These are phyloP conservation scores for Clarias laeviceps DNA, from an alignment of 2,797 vertebrate genomes.

Conservation along the genomic window DNA sequence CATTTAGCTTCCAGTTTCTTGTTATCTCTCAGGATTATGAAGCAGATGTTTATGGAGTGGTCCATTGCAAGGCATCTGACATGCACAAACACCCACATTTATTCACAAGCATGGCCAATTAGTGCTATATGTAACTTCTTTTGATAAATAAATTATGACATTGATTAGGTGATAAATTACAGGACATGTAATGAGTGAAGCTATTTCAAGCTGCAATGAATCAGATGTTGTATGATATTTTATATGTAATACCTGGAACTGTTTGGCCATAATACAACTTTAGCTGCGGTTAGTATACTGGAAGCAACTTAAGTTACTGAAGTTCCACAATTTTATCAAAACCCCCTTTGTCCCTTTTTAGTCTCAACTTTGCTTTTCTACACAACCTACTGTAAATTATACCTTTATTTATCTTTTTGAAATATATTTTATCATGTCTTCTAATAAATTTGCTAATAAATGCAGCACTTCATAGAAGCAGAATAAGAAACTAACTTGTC, in stretches of 20 bases:
- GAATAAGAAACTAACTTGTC: neutral
- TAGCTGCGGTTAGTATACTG: neutral
- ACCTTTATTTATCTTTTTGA: conserved; percentile 3
- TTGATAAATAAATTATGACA: neutral
- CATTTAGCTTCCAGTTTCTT: neutral
- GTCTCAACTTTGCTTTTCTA: neutral
- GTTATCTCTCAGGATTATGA: neutral
- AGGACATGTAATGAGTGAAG: neutral
- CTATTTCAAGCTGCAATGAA: neutral
- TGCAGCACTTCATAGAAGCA: neutral
- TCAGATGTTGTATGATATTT: neutral
- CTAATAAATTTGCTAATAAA: conserved; percentile 5
- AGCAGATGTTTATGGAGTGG: neutral
- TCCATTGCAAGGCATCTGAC: neutral
- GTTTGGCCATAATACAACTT: neutral
- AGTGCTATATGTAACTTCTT: neutral
- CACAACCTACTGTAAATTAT: neutral
- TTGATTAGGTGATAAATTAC: neutral
- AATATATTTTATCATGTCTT: neutral
- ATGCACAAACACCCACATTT: neutral
- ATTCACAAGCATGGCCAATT: neutral
- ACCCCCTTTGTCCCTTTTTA: neutral
- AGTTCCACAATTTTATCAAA: neutral
- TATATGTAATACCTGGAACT: neutral
- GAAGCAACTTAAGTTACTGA: conserved; percentile 3